phyloP scores from a whole-genome alignment of 2,797 vertebrate species.

The Sciurus vulgaris region DNA sequence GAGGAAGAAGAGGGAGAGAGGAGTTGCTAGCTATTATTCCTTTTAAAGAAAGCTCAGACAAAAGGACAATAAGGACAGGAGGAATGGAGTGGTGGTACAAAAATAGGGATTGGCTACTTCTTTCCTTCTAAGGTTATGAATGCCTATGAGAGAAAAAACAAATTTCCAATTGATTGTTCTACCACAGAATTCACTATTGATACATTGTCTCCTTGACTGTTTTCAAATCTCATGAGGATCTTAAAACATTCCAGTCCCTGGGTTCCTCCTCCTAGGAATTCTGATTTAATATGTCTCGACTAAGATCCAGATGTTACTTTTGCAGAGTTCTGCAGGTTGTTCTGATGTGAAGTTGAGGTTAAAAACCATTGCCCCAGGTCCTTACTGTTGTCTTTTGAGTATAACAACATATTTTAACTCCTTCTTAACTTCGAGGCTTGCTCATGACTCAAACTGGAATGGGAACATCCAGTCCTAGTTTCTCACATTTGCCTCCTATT shows the following conservation, averaged over 20 bases:
- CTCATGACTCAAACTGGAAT: not conserved
- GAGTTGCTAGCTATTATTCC: not conserved
- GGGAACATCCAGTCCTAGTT: not conserved
- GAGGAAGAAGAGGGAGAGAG: no score
- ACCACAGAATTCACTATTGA: not conserved
- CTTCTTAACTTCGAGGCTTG: not conserved
- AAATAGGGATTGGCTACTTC: not conserved
- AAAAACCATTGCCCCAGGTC: not conserved
- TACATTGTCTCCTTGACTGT: constrained; percentile 10
- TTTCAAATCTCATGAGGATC: not conserved
- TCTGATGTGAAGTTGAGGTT: not conserved
- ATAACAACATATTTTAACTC: not conserved
- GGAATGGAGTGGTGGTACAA: not conserved
- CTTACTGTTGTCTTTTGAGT: not conserved
- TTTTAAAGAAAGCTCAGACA: not conserved
- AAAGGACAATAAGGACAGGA: not conserved
- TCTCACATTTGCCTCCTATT: not conserved
- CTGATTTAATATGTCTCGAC: not conserved
- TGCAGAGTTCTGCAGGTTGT: not conserved
- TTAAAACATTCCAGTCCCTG: not conserved
- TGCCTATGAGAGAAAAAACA: not conserved
- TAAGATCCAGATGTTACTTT: constrained; percentile 33
- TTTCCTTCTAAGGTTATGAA: not conserved
- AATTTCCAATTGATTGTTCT: not conserved
- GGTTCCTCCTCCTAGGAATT: not conserved